These are phyloP conservation scores for Paragorgia papillata DNA, from an alignment of 92 coral and sea anemone species.

Conservation along the genomic window DNA sequence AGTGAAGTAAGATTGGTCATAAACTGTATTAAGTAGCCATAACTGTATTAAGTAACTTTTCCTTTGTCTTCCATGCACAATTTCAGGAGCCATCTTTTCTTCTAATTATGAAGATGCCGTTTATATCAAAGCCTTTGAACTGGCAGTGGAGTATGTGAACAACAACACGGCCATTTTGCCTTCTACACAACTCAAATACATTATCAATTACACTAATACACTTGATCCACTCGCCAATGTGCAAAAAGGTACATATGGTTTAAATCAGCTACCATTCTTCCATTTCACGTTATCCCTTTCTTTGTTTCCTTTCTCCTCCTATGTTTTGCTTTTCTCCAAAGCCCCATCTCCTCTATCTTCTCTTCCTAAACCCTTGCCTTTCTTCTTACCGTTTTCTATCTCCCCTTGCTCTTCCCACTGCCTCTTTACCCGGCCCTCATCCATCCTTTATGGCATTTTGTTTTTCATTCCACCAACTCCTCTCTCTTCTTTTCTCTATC, in stretches of 20 bases:
- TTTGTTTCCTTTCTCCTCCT: too few relatives aligned
- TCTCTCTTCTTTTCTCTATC: neutral
- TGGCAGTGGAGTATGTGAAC: conserved; percentile 74
- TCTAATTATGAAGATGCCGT: neutral
- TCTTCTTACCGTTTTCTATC: neutral
- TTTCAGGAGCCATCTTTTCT: conserved; percentile 19
- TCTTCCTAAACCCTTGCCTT: too few relatives aligned
- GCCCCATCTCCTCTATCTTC: neutral
- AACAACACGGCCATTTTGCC: conserved; percentile 67
- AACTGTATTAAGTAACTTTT: neutral
- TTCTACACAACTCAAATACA: conserved; percentile 56
- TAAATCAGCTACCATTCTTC: too few relatives aligned
- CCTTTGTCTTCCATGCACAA: neutral
- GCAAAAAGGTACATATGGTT: conserved; percentile 33
- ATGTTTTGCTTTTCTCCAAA: too few relatives aligned
- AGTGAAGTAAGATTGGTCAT: too few relatives aligned
- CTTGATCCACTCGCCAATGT: conserved; percentile 63
- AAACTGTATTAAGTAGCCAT: too few relatives aligned
- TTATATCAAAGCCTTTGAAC: conserved; percentile 61
- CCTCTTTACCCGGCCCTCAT: too few relatives aligned
- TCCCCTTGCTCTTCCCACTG: neutral
- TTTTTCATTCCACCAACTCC: neutral
- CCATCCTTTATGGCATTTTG: neutral
- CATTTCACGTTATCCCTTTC: too few relatives aligned
- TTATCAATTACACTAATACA: conserved; percentile 64